Conservation (phyloP, 2,797 vertebrate genomes). For the Macropus fuliginosus region DNA sequence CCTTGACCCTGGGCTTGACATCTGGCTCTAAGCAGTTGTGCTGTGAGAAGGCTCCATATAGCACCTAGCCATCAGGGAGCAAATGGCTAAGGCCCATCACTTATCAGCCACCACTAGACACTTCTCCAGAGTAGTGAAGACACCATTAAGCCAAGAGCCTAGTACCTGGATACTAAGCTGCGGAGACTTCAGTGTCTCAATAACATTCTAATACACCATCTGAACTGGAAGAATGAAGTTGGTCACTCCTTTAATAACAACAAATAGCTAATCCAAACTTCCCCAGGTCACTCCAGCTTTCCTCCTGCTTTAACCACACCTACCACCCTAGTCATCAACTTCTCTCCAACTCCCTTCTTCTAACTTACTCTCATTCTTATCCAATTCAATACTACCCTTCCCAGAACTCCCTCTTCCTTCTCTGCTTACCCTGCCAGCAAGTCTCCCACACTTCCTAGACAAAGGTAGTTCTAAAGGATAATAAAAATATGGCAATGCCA, state of each 20-base stretch:
- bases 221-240: neutral
- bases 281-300: neutral
- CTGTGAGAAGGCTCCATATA: neutral
- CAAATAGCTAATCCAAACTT: neutral
- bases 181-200: neutral
- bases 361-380: neutral
- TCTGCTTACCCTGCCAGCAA: neutral
- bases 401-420: neutral
- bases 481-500: neutral
- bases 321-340: neutral
- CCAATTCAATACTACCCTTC: neutral
- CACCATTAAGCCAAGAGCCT: neutral
- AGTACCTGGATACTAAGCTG: neutral
- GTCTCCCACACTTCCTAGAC: neutral
- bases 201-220: neutral
- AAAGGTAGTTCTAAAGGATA: neutral
- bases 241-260: neutral
- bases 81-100: neutral
- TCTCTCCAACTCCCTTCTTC: neutral
- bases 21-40: neutral
- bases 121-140: neutral
- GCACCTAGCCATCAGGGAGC: neutral
- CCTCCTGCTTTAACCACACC: neutral
- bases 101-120: neutral
- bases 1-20: neutral